These are phyloP conservation scores for Hylaeus volcanicus DNA, from an alignment of 1,140 invertebrate genomes.

Conservation along the genomic window DNA sequence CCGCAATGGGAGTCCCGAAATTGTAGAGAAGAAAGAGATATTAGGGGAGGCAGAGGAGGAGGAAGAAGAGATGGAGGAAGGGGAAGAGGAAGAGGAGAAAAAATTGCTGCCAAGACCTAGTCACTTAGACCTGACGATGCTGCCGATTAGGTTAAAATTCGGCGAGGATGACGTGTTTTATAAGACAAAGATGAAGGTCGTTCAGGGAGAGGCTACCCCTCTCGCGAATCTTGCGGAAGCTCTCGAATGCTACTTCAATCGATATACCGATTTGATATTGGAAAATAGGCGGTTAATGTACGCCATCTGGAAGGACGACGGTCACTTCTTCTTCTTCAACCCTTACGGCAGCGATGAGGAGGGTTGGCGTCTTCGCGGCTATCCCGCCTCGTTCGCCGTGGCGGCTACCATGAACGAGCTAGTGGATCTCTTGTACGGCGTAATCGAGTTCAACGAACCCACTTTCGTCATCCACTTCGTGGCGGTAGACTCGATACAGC, in stretches of 20 bases:
- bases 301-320: constrained; percentile 66
- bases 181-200: constrained; percentile 55
- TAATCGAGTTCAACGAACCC: constrained; percentile 70
- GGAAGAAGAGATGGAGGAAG: constrained; percentile 50
- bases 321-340: constrained; percentile 72
- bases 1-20: constrained; percentile 46
- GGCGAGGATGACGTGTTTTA: constrained; percentile 57
- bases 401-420: constrained; percentile 68
- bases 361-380: constrained; percentile 64
- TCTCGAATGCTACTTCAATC: constrained; percentile 69
- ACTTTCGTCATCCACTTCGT: constrained; percentile 69
- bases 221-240: constrained; percentile 73
- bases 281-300: constrained; percentile 74
- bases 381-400: constrained; percentile 65
- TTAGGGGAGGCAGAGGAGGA: constrained; percentile 33
- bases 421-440: constrained; percentile 62
- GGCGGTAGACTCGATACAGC: constrained; percentile 60
- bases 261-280: constrained; percentile 66
- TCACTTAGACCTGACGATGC: constrained; percentile 67
- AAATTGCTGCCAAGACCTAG: constrained; percentile 49
- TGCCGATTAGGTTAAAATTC: constrained; percentile 69
- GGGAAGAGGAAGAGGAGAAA: constrained; percentile 30
- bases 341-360: constrained; percentile 72
- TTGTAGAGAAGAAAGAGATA: constrained; percentile 32
- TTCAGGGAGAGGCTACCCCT: constrained; percentile 64